Conservation (phyloP, 2,888 invertebrate species). For the Stegana nigrithorax region DNA sequence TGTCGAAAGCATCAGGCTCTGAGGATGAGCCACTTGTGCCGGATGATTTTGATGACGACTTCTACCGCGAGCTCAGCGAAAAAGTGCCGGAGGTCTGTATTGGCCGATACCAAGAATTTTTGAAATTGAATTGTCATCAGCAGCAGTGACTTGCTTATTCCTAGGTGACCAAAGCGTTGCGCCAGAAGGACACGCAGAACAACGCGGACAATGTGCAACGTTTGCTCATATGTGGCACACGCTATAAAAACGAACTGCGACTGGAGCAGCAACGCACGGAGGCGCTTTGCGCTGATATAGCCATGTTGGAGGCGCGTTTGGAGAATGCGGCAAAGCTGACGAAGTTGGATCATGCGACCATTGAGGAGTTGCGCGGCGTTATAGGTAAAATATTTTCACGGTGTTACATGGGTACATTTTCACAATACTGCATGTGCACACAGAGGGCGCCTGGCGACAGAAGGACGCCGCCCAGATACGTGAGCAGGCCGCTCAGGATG, state of each 20-base stretch:
- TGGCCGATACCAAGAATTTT: background rate
- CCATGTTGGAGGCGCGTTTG: slow-evolving; percentile 47
- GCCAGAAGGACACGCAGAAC: slow-evolving; percentile 64
- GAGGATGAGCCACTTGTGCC: slow-evolving; percentile 68
- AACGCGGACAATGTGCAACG: slow-evolving; percentile 67
- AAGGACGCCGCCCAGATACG: slow-evolving; percentile 67
- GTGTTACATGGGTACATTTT: background rate
- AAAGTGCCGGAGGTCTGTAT: slow-evolving; percentile 60
- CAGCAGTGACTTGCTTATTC: background rate
- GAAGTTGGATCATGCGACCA: slow-evolving; percentile 64
- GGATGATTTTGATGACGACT: slow-evolving; percentile 66
- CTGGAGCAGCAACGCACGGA: slow-evolving; percentile 49
- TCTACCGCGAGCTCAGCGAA: slow-evolving; percentile 52
- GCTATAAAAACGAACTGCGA: slow-evolving; percentile 58
- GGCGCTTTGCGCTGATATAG: slow-evolving; percentile 55
- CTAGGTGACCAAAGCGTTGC: slow-evolving; percentile 60
- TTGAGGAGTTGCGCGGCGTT: slow-evolving; percentile 60
- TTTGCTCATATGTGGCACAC: slow-evolving; percentile 59
- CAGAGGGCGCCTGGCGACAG: slow-evolving; percentile 68
- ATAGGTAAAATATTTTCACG: slow-evolving; percentile 53
- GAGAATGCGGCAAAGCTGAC: slow-evolving; percentile 52
- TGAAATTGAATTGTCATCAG: too few relatives aligned
- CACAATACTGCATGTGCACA: background rate
- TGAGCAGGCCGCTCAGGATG: slow-evolving; percentile 66
- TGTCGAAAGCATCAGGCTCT: slow-evolving; percentile 64